Conservation (phyloP, 1,140 invertebrate species). For the Bombus turneri region DNA sequence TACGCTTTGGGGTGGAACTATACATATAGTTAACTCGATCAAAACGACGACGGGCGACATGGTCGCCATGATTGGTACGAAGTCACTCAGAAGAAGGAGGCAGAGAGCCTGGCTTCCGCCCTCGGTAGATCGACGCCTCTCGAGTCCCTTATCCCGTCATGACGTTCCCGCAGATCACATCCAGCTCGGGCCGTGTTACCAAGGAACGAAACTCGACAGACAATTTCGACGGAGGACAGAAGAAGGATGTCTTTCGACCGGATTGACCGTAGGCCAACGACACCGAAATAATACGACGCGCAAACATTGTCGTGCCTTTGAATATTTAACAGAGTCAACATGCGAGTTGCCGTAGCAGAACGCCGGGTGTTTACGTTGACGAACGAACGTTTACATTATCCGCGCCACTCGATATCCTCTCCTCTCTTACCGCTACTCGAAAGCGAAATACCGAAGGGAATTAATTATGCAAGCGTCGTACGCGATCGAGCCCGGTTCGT, state of each 20-base stretch:
- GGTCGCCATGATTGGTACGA: constrained; percentile 32
- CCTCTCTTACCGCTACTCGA: background rate
- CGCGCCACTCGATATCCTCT: background rate
- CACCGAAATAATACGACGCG: constrained; percentile 33
- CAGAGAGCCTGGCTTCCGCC: constrained; percentile 1
- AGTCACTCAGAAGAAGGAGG: constrained; percentile 40
- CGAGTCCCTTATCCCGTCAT: too few species aligned
- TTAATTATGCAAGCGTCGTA: constrained; percentile 42
- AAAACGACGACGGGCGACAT: constrained; percentile 23
- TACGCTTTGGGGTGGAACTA: background rate
- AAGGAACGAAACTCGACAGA: background rate
- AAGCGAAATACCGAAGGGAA: constrained; percentile 18
- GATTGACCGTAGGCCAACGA: constrained; percentile 48
- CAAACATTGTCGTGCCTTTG: constrained; percentile 14
- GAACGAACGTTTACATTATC: background rate
- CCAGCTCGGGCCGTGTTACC: background rate
- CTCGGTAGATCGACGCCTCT: background rate
- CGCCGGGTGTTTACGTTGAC: constrained; percentile 34
- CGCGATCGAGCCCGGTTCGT: constrained; percentile 1
- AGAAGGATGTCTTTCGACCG: constrained; percentile 46
- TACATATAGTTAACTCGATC: constrained; percentile 12
- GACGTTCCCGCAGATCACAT: background rate
- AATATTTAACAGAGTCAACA: constrained; percentile 27
- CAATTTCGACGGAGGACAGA: background rate
- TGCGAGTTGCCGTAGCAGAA: constrained; percentile 11